Base-by-base conservation (phyloP, 2,888 invertebrate genomes). In the Epistrophe eligans region DNA sequence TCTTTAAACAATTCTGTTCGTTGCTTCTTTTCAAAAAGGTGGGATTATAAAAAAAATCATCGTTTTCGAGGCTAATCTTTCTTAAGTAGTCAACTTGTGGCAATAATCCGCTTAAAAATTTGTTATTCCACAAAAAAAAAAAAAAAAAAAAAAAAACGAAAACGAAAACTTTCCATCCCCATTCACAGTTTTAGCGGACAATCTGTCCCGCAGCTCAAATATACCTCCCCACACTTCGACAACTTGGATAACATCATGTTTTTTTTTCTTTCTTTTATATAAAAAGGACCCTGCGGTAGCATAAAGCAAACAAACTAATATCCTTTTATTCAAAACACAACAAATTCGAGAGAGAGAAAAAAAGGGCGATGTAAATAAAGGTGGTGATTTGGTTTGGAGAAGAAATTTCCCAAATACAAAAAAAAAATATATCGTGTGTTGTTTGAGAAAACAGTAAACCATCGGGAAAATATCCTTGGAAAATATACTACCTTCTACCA, bases 231-330 rank as follows among this genome's bases (percentile, higher is more conserved):
- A 24, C 66, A 50, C 74, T 60, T 24, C 24, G 24, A 35, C 28
- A 72, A 66, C 35, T 28, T 19, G 35, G 52, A 24, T 43, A 66
- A 70, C 58, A 83, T 11, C 62, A 55, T 83, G 43, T 73, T 24
- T 24, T n/a, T 24, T 71, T 40, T 8, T 55, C 8, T 32, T 55
- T 15, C 3, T 15, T 15, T 0, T 28, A 48, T 57, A 79, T 28
- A 71, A 57, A 77, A 77, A 81, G 81, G 67, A 77, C 77, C 81
- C 81, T 81, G 73, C 58, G 73, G 81, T 74, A 64, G 77, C 74
- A 81, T 76, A 81, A 81, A 77, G 50, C 66, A 77, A 85, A 85
- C 85, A 70, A 77, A 77, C 81, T 85, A 79, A 82, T 85, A 82
- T 81, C 82, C 77, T 74, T 74, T 74, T 82, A 74, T 82, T 77